Conservation (phyloP, 2,888 invertebrate genomes). For the Ferrisia virgata region DNA sequence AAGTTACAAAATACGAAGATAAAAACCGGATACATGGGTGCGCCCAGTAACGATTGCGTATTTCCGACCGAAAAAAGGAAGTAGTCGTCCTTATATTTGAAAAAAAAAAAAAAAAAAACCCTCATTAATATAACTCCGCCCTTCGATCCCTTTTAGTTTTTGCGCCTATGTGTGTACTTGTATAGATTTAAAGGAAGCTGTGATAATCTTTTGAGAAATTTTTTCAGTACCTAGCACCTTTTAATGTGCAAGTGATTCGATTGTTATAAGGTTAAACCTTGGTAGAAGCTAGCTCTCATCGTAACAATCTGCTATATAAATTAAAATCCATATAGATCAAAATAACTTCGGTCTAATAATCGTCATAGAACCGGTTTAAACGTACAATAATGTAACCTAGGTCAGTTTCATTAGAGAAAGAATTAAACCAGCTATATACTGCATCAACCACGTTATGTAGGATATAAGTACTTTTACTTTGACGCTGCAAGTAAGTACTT, state of each 20-base stretch:
- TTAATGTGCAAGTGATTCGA: background rate
- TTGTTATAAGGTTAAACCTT: background rate
- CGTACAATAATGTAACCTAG: background rate
- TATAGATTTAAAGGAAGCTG: background rate
- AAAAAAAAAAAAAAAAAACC: conserved; percentile 21
- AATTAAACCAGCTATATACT: background rate
- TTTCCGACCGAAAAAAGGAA: conserved; percentile 40
- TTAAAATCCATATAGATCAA: background rate
- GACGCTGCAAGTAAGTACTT: too few species aligned
- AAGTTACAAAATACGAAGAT: conserved; percentile 34
- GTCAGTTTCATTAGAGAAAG: background rate
- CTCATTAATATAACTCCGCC: conserved; percentile 17
- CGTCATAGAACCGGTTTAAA: background rate
- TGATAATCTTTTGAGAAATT: background rate
- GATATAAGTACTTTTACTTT: too few species aligned
- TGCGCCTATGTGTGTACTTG: too few species aligned
- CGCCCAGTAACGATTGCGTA: conserved; percentile 34
- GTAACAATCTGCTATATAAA: background rate
- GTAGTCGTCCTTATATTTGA: conserved; percentile 26
- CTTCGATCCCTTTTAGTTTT: background rate
- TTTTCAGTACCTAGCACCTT: background rate
- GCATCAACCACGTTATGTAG: too few species aligned
- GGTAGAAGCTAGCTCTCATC: background rate
- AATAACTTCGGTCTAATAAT: too few species aligned
- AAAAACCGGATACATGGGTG: conserved; percentile 45